These are phyloP conservation scores for Chaetodon trifasciatus DNA, from an alignment of 2,797 vertebrate species.

Conservation along the genomic window DNA sequence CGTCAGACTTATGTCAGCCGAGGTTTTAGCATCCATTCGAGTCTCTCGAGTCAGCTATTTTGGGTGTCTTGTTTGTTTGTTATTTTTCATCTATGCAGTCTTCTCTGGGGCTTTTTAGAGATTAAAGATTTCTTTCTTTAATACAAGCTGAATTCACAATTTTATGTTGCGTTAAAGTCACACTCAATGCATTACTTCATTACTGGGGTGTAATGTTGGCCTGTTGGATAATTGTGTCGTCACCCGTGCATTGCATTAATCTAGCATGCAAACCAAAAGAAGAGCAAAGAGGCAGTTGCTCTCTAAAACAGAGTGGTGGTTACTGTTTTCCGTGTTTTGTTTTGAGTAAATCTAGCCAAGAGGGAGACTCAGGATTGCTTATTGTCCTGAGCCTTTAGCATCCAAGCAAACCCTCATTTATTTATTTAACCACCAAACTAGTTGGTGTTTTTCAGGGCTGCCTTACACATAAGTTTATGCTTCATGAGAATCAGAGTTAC, in stretches of 20 bases:
- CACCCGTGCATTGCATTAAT: slow-evolving; percentile 4
- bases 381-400: slow-evolving; percentile 33
- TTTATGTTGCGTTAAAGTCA: slow-evolving; percentile 19
- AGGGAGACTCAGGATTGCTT: slow-evolving; percentile 16
- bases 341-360: slow-evolving; percentile 35
- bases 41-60: not conserved
- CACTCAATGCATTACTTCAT: not conserved
- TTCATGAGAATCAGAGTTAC: slow-evolving; percentile 19
- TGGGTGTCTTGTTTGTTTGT: slow-evolving; percentile 14
- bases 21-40: slow-evolving; percentile 4
- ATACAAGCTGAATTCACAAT: slow-evolving; percentile 7
- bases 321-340: slow-evolving; percentile 37
- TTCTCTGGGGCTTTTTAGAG: not conserved
- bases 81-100: not conserved
- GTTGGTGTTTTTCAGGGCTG: slow-evolving; percentile 35
- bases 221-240: slow-evolving; percentile 6
- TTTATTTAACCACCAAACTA: slow-evolving; percentile 48
- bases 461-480: slow-evolving; percentile 11
- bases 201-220: slow-evolving; percentile 14
- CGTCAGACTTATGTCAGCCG: not conserved
- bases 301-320: slow-evolving; percentile 25
- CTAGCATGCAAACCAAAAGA: slow-evolving; percentile 26
- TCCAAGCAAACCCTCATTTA: slow-evolving; percentile 40
- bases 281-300: slow-evolving; percentile 17
- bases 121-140: not conserved